phyloP scores from a whole-genome alignment of 2,797 vertebrate genomes.

The Eulemur coronatus region DNA sequence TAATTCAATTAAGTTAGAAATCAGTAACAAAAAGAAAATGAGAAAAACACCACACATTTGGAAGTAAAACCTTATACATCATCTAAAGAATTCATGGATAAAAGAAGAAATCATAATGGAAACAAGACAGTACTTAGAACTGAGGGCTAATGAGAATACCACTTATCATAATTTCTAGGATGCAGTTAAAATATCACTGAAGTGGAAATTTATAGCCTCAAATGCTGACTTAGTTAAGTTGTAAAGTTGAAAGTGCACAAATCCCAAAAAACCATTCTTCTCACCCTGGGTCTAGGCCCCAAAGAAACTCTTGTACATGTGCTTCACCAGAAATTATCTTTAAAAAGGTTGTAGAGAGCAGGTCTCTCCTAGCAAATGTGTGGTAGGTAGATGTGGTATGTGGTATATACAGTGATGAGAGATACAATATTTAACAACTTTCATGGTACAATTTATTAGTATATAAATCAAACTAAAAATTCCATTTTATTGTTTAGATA shows the following conservation, averaged over 20 bases:
- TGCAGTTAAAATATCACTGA: background rate
- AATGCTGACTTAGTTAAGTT: background rate
- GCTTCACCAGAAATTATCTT: background rate
- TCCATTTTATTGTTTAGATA: background rate
- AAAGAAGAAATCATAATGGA: background rate
- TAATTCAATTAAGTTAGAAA: slow-evolving; percentile 8
- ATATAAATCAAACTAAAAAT: background rate
- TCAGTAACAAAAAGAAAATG: background rate
- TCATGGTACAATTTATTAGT: background rate
- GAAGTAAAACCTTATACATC: background rate
- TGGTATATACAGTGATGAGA: too few relatives aligned
- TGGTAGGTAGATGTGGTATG: background rate
- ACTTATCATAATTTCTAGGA: background rate
- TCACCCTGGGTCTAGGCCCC: too few relatives aligned
- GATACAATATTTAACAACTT: background rate
- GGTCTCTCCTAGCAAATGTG: background rate
- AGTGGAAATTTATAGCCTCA: background rate
- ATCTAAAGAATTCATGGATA: background rate
- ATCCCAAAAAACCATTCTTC: background rate
- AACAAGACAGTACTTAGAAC: background rate
- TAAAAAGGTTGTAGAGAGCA: background rate
- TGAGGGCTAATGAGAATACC: background rate
- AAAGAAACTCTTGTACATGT: background rate
- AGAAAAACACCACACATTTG: background rate
- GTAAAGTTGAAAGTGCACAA: background rate